Base-by-base conservation (phyloP, 2,888 invertebrate genomes). In the Cylloceria caligata region DNA sequence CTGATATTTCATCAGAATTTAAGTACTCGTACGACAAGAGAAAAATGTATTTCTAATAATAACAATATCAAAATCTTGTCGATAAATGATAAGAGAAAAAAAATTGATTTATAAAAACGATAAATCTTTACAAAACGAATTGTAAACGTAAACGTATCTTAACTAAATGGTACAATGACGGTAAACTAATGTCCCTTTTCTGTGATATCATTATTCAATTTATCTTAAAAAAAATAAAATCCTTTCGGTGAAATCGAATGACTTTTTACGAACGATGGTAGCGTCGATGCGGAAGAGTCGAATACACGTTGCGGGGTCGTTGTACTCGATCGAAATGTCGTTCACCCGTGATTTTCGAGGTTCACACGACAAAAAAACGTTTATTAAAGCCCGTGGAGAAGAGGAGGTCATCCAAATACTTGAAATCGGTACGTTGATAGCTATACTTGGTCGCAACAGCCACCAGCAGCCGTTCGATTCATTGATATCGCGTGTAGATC, bases 391-490 rank as follows among this genome's bases (percentile, higher is more conserved):
- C 57, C 21, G 57, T 57, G 21, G 62, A 36, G 47, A 21, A 67
- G 49, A 39, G 24, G 64, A 57, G 57, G 67, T 68, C 55, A 39
- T 69, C 39, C 7, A 47, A 73, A 73, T 77, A 69, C 52, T 73
- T 52, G 24, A 24, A 64, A 49, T 80, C 62, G 62, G 42, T 24
- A 69, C 27, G 49, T 36, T 45, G 42, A 62, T 19, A 52, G 19
- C 30, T 5, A 27, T 34, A 39, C 1, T 16, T 30, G 30, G 57
- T n/a, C 3, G 55, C 55, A 49, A n/a, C 34, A 13, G 55, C 57
- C 24, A 47, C 11, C 65, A 52, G 74, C 73, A 77, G 68, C 62
- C 57, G 64, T 69, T 73, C 73, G 64, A 73, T 69, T 81, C 60
- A 30, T 67, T 60, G 76, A 72, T 81, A 81, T 74, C 77, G 16